Evolutionary conservation across 2,888 invertebrate species (phyloP).

Genomic region (Sicus ferrugineus): DNA sequence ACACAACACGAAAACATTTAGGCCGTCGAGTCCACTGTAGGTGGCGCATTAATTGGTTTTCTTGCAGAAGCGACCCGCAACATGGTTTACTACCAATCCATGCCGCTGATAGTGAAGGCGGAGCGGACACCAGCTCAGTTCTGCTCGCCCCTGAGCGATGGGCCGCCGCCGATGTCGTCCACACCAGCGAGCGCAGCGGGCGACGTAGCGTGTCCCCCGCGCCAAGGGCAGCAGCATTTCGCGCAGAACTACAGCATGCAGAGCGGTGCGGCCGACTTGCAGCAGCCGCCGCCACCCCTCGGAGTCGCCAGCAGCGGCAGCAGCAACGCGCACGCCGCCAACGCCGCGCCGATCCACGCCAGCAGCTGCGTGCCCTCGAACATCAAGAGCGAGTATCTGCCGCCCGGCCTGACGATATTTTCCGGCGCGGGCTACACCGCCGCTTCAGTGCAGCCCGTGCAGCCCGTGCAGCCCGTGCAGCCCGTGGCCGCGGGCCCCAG

Average conservation of each 20-base stretch:
- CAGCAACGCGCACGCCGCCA: constrained; percentile 37
- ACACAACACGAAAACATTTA: neutral
- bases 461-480: constrained; percentile 31
- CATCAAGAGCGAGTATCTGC: constrained; percentile 49
- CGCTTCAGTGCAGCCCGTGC: constrained; percentile 40
- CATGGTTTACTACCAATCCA: constrained; percentile 64
- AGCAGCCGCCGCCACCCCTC: constrained; percentile 50
- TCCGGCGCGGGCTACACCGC: constrained; percentile 34
- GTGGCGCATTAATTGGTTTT: too few species aligned
- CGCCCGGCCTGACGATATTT: constrained; percentile 40
- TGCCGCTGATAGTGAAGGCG: constrained; percentile 62
- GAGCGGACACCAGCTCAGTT: constrained; percentile 60
- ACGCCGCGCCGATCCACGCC: constrained; percentile 23
- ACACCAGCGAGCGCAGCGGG: constrained; percentile 36
- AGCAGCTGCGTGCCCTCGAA: constrained; percentile 35
- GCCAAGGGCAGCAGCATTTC: constrained; percentile 24
- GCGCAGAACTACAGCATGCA: constrained; percentile 25
- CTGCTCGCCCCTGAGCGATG: constrained; percentile 51
- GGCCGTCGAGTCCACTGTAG: constrained; percentile 46
- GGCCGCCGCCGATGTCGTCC: too few species aligned
- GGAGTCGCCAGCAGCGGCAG: constrained; percentile 47
- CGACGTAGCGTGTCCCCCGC: constrained; percentile 39
- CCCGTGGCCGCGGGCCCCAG: too few species aligned
- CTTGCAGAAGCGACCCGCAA: constrained; percentile 56
- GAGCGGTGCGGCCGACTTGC: constrained; percentile 29